Evolutionary conservation across 2,113 vertebrate genomes (phyloP).

Genomic region (Forbesichthys agassizii): DNA sequence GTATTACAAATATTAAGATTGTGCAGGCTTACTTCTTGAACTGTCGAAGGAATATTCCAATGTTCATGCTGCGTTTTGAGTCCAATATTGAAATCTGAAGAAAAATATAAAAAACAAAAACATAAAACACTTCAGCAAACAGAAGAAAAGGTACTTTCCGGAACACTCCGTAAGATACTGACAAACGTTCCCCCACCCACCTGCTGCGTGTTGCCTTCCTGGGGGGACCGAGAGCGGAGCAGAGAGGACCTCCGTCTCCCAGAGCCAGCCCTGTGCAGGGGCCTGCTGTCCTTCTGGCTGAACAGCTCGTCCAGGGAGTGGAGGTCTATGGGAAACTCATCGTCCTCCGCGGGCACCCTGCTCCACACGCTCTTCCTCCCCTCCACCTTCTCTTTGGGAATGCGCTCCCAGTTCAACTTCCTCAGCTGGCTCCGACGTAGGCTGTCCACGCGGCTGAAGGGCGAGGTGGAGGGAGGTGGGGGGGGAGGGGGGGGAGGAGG

Average conservation of each 20-base stretch:
- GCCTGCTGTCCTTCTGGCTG: conserved; percentile 70
- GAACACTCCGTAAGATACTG: background rate
- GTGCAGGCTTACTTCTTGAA: conserved; percentile 80
- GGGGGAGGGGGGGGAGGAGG: conserved; percentile 35
- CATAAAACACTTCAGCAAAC: background rate
- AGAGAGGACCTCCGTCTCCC: conserved; percentile 53
- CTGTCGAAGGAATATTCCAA: conserved; percentile 84
- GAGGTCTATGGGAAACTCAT: conserved; percentile 78
- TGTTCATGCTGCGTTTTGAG: conserved; percentile 82
- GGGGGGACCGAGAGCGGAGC: conserved; percentile 61
- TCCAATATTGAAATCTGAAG: conserved; percentile 79
- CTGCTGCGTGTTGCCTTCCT: conserved; percentile 66
- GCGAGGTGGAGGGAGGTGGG: conserved; percentile 20
- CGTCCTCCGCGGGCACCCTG: conserved; percentile 55
- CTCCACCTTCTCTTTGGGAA: conserved; percentile 80
- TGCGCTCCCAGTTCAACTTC: conserved; percentile 82
- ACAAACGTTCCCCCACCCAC: conserved; percentile 41
- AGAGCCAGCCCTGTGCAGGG: conserved; percentile 46
- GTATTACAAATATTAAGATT: background rate
- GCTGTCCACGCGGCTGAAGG: conserved; percentile 56
- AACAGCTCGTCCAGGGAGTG: conserved; percentile 80
- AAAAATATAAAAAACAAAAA: conserved; percentile 15
- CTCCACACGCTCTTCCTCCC: conserved; percentile 79
- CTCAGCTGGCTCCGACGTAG: conserved; percentile 69
- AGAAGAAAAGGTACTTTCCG: background rate